A percentile compares a stretch with the other conserved stretches of the same genome.
These are phyloP conservation scores for Pterobdella sp. DNA, from an alignment of 2,888 invertebrate genomes.

Conservation along the genomic window DNA sequence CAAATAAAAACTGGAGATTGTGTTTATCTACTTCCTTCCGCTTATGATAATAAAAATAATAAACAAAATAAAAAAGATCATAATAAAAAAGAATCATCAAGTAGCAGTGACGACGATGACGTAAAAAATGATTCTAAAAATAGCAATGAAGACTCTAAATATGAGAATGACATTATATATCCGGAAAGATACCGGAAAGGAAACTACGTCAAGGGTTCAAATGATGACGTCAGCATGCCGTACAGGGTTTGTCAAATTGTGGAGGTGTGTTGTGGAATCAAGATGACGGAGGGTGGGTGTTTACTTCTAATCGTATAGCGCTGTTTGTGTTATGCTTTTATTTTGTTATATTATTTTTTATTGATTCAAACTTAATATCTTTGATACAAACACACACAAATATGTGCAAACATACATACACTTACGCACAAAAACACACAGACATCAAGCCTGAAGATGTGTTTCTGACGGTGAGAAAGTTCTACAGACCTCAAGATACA, in stretches of 20 bases:
- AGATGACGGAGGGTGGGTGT: neutral
- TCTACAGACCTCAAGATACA: slow-evolving; percentile 50
- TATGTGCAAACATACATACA: no score
- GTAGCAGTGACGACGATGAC: neutral
- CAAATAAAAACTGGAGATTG: slow-evolving; percentile 63
- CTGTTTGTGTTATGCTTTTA: no score
- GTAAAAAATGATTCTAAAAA: neutral
- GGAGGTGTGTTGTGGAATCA: slow-evolving; percentile 58
- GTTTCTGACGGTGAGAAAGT: slow-evolving; percentile 61
- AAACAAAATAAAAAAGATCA: slow-evolving; percentile 38
- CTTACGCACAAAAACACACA: no score
- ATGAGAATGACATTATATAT: slow-evolving; percentile 63
- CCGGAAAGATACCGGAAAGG: slow-evolving; percentile 73
- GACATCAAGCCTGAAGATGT: slow-evolving; percentile 55
- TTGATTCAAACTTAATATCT: no score
- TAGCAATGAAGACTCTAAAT: neutral
- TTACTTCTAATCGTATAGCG: no score
- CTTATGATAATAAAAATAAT: slow-evolving; percentile 40
- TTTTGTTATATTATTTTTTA: no score
- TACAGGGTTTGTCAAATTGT: slow-evolving; percentile 67
- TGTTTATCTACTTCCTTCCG: slow-evolving; percentile 59
- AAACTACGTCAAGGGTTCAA: slow-evolving; percentile 64
- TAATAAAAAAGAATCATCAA: slow-evolving; percentile 35
- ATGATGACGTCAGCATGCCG: slow-evolving; percentile 66
- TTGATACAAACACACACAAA: no score